phyloP scores from a whole-genome alignment of 2,797 vertebrate species.

The Acanthurus tractus region DNA sequence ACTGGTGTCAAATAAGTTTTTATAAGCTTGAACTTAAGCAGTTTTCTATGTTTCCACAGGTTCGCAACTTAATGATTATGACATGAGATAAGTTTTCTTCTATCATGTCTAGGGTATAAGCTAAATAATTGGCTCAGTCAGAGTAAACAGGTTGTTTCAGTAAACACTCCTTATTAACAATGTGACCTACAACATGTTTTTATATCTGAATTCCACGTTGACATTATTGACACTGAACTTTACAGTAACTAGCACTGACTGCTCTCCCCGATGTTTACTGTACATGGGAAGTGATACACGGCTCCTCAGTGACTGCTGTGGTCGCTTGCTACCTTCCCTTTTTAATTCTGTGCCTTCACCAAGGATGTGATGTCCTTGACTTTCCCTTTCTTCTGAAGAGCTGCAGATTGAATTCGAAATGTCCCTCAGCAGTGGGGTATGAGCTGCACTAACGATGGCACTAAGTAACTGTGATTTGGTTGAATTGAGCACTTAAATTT shows the following conservation, averaged over 20 bases:
- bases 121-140: neutral
- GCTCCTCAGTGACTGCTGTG: neutral
- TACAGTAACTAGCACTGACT: too few relatives aligned
- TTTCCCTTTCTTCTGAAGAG: conserved; percentile 10
- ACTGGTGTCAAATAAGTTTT: neutral
- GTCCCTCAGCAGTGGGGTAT: neutral
- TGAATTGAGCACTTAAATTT: neutral
- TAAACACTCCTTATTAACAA: too few relatives aligned
- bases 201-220: too few relatives aligned
- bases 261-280: too few relatives aligned
- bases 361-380: neutral
- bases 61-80: neutral
- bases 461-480: neutral
- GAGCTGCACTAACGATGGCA: neutral
- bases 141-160: too few relatives aligned
- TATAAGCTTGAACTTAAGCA: neutral
- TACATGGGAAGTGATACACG: too few relatives aligned
- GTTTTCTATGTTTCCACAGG: conserved; percentile 7
- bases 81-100: neutral
- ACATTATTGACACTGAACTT: too few relatives aligned
- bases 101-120: neutral
- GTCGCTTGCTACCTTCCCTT: conserved; percentile 11
- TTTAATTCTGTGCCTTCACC: neutral
- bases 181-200: too few relatives aligned
- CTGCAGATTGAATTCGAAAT: conserved; percentile 5